phyloP scores from a whole-genome alignment of 2,113 vertebrate species.

The Sebastes fasciatus region DNA sequence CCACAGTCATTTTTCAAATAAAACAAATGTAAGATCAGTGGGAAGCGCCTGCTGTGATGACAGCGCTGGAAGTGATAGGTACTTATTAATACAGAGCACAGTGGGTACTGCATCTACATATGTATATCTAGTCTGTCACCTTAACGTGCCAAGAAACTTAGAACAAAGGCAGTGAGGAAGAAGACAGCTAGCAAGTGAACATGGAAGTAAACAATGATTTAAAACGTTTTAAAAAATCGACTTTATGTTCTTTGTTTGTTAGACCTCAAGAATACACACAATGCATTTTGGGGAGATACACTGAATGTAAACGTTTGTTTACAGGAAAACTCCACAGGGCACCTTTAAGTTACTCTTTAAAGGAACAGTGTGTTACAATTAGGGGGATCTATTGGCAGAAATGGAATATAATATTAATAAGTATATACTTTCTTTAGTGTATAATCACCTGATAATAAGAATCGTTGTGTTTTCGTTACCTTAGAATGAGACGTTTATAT shows the following conservation, averaged over 20 bases:
- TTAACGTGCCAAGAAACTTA: neutral
- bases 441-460: no score
- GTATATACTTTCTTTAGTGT: no score
- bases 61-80: neutral
- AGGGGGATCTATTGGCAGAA: no score
- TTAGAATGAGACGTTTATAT: no score
- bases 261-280: no score
- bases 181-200: neutral
- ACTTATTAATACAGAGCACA: neutral
- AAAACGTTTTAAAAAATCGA: neutral
- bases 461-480: no score
- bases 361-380: no score
- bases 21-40: conserved; percentile 28
- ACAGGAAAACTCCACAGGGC: no score
- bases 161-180: neutral
- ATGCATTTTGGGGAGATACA: neutral
- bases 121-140: neutral
- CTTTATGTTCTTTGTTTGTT: neutral
- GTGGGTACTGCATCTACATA: neutral
- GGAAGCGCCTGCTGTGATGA: conserved; percentile 25
- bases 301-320: neutral
- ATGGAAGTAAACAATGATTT: neutral
- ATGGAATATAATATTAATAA: no score
- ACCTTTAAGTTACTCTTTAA: no score
- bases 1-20: conserved; percentile 13